Evolutionary conservation across 2,113 vertebrate species (phyloP), one percentile per base, ranked within the genome.

Genomic region (Nannobrachium achirus): DNA sequence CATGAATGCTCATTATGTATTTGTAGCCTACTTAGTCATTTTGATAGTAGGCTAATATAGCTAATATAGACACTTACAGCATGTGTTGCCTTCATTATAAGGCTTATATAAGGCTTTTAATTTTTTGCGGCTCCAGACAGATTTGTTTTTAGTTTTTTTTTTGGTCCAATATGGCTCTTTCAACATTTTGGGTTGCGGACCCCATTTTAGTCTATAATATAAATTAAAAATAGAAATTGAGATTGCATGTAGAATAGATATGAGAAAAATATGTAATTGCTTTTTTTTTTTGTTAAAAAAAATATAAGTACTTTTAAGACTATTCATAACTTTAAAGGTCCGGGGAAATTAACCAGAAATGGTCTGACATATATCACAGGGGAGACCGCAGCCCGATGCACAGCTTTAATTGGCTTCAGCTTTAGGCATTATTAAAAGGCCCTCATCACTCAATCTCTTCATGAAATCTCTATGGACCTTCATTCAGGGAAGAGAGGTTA

Each of bases 401-500:
- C 16, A 53, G 57, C 61, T 76, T 59, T 14, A 58, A 80, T 78
- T 50, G 44, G 52, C 60, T 71, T 73, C 57, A 33, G 55, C 25
- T 33, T 33, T 33, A 72, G 79, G 75, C 57, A 66, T 53, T 57
- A 76, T 69, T 56, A 67, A 71, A 41, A 71, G 69, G 62, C 66
- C 78, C 56, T 53, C 78, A 60, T 33, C 25, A 33, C 25, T 33
- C 25, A 33, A 33, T 33, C 25, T 33, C 25, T 51, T 55, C 72
- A 13, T 53, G 25, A 66, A 65, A 45, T 20, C 48, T 41, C 57
- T 60, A 25, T 48, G 56, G 48, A 10, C 53, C 56, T 74, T 64
- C 52, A 44, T 44, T 69, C 44, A 49, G 66, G 76, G 66, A 85
- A 66, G 69, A 69, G 60, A 63, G 63, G 57, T 75, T 78, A 69